Percentiles rank a stretch among this genome's conserved stretches.
These are phyloP conservation scores for Falco biarmicus DNA, from an alignment of 2,797 vertebrate genomes.

Conservation along the genomic window DNA sequence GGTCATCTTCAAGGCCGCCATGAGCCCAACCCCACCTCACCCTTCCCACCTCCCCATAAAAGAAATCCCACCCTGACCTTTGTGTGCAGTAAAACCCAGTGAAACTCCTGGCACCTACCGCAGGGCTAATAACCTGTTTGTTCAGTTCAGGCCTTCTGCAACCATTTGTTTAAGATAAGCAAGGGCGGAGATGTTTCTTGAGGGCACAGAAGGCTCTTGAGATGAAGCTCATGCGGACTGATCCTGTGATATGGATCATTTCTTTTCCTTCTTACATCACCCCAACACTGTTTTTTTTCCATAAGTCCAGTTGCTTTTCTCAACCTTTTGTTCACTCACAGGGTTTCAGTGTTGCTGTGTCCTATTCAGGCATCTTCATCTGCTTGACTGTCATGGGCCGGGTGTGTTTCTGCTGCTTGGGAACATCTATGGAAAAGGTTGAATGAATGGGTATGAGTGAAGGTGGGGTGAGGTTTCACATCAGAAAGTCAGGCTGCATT, in stretches of 20 bases:
- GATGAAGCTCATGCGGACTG: not conserved
- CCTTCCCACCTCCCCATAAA: not conserved
- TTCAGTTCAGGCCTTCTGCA: slow-evolving; percentile 45
- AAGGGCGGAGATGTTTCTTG: slow-evolving; percentile 22
- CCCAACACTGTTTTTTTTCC: not conserved
- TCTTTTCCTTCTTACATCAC: not conserved
- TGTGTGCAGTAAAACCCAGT: not conserved
- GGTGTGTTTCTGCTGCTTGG: not conserved
- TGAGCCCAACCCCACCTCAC: not conserved
- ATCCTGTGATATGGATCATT: not conserved
- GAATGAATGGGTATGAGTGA: not conserved
- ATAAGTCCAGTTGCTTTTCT: not conserved
- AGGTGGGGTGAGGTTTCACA: not conserved
- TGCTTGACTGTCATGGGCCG: rapidly evolving
- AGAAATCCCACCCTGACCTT: slow-evolving; percentile 36
- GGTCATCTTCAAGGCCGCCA: rapidly evolving
- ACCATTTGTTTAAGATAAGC: slow-evolving; percentile 60
- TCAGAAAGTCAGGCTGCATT: not conserved
- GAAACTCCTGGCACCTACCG: not conserved
- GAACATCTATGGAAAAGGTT: rapidly evolving
- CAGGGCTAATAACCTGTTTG: slow-evolving; percentile 43
- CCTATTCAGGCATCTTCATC: not conserved
- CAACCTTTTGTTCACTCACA: not conserved
- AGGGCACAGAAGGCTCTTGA: slow-evolving; percentile 27
- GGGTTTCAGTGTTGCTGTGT: not conserved